Percentiles rank a stretch among this genome's conserved stretches.
These are phyloP conservation scores for Pagetopsis macropterus DNA, from an alignment of 2,797 vertebrate genomes.

Conservation along the genomic window DNA sequence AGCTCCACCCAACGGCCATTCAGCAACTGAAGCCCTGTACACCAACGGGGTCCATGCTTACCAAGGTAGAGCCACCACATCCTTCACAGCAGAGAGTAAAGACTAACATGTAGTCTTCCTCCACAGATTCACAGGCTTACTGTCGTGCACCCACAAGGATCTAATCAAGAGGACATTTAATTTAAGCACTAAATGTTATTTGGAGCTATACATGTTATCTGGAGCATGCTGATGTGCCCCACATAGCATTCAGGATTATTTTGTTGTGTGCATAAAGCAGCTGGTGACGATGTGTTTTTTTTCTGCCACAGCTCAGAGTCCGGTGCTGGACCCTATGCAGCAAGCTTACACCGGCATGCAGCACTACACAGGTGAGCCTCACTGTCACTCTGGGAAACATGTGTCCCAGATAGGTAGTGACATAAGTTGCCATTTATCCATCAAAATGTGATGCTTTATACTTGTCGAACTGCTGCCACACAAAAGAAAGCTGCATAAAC, in stretches of 20 bases:
- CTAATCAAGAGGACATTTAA: constrained; percentile 49
- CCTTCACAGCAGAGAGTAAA: background rate
- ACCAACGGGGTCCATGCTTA: constrained; percentile 93
- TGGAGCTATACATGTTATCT: constrained; percentile 38
- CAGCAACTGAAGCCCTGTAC: constrained; percentile 89
- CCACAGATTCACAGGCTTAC: constrained; percentile 17
- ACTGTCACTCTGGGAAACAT: background rate
- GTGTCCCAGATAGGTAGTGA: background rate
- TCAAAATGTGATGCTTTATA: background rate
- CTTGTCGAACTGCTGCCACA: background rate
- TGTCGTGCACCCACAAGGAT: constrained; percentile 8
- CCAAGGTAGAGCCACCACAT: constrained; percentile 83
- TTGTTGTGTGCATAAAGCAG: constrained; percentile 22
- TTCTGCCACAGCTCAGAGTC: constrained; percentile 90
- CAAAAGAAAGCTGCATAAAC: background rate
- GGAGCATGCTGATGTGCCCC: constrained; percentile 51
- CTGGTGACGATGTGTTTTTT: constrained; percentile 53
- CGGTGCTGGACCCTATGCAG: constrained; percentile 91
- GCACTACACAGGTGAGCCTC: constrained; percentile 91
- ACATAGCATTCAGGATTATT: constrained; percentile 40
- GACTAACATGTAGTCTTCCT: background rate
- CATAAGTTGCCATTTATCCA: constrained; percentile 1
- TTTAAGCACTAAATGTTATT: constrained; percentile 38
- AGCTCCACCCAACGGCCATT: constrained; percentile 89
- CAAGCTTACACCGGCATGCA: constrained; percentile 96